Base-by-base conservation (phyloP, 92 coral and sea anemone species). In the Muricea muricata region DNA sequence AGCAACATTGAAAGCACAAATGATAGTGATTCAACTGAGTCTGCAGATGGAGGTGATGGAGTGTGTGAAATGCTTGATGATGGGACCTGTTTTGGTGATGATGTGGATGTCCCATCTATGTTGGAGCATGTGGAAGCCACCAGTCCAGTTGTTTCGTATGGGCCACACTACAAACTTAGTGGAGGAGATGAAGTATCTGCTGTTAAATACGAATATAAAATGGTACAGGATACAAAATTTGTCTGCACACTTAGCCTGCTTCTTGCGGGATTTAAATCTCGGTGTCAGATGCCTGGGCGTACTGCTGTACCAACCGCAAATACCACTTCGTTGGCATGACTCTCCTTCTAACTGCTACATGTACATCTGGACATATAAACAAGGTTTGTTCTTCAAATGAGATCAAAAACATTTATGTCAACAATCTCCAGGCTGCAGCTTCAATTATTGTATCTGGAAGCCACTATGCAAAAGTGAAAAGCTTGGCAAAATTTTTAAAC, bases 321-420 rank as follows among this genome's bases (percentile, higher is more conserved):
- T n/a, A n/a, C 60, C 73, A 75, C 45, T 75, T 85, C 24, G 73
- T 75, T 80, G 88, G 88, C 6, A 55, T 58, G 30, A 75, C 83
- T 15, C 6, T 84, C 29, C 28, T 84, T 75, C 31, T 75, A 3
- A 56, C 26, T 14, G 3, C 58, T 23, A 2, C 6, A 6, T 67
- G 85, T 42, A 5, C 63, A 17, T 63, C 54, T 28, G 85, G 85
- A 0, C 85, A 79, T 46, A 33, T 21, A 15, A 31, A 18, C 14
- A 68, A 32, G 24, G 78, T 78, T 48, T 30, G 68, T 35, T 86
- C 89, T 7, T 86, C 89, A 9, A 29, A 28, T 3, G 88, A 77
- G 7, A 73, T 37, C 21, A 85, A 65, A 61, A 82, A 65, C 31
- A 23, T 85, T 37, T 85, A 65, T 75, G 78, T 12, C 3, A 78